Evolutionary conservation across 2,113 vertebrate genomes (phyloP).

Genomic region (Callospermophilus lateralis): DNA sequence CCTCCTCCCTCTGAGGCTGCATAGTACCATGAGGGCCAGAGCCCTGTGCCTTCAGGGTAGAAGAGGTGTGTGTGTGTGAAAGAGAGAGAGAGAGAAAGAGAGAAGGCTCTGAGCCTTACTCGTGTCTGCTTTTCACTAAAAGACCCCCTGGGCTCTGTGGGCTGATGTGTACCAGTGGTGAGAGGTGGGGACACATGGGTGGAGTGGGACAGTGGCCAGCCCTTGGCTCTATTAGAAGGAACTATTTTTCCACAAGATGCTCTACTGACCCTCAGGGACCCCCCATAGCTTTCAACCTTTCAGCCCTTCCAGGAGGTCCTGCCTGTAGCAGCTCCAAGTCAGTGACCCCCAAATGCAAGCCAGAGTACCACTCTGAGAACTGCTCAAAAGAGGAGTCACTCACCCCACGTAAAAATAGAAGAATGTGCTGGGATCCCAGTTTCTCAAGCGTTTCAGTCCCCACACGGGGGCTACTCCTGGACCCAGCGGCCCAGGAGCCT

Average conservation of each 20-base stretch:
- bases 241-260: neutral
- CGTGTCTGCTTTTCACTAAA: neutral
- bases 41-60: neutral
- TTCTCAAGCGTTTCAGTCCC: neutral
- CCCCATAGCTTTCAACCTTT: neutral
- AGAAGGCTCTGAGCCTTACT: neutral
- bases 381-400: neutral
- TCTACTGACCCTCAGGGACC: neutral
- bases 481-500: slow-evolving; percentile 26
- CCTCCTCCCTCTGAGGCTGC: neutral
- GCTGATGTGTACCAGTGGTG: neutral
- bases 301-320: neutral
- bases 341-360: neutral
- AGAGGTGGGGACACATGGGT: too few species aligned
- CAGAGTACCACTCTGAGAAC: neutral
- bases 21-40: too few species aligned
- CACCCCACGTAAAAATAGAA: neutral
- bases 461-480: neutral
- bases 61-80: neutral
- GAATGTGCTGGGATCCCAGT: neutral
- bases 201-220: neutral
- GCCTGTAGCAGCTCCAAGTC: neutral
- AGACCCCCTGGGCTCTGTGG: neutral
- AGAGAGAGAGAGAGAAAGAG: too few species aligned
- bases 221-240: neutral